Evolutionary conservation across 2,797 vertebrate genomes (phyloP).

Genomic region (Mallotus villosus): DNA sequence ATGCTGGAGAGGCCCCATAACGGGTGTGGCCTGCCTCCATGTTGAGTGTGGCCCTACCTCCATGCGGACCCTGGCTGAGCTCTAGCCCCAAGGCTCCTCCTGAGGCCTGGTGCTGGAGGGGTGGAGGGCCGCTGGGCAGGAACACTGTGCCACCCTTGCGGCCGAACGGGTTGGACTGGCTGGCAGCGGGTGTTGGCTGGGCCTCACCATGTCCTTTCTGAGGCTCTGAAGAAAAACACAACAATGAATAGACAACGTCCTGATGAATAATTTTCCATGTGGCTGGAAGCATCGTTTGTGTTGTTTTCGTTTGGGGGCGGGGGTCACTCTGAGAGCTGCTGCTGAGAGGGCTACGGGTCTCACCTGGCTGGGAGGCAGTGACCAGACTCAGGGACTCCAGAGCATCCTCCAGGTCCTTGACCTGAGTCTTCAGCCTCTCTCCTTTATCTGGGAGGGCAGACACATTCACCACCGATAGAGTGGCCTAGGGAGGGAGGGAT

Average conservation of each 20-base stretch:
- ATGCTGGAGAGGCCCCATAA: background rate
- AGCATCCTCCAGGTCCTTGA: slow-evolving; percentile 68
- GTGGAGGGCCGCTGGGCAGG: slow-evolving; percentile 39
- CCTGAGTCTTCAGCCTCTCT: slow-evolving; percentile 82
- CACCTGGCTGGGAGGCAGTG: slow-evolving; percentile 58
- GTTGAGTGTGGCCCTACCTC: slow-evolving; percentile 55
- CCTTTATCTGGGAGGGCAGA: slow-evolving; percentile 90
- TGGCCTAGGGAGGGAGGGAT: slow-evolving; percentile 68
- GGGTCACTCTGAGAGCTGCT: too few relatives aligned
- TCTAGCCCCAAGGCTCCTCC: slow-evolving; percentile 57
- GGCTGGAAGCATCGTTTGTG: background rate
- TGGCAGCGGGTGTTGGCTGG: background rate
- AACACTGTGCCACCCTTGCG: slow-evolving; percentile 60
- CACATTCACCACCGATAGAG: slow-evolving; percentile 82
- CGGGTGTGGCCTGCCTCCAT: background rate
- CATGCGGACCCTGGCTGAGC: slow-evolving; percentile 63
- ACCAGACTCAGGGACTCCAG: slow-evolving; percentile 78
- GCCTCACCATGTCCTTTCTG: slow-evolving; percentile 17
- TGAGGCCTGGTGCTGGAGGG: slow-evolving; percentile 49
- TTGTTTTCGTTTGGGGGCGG: background rate
- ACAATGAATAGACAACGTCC: slow-evolving; percentile 5
- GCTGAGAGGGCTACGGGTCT: background rate
- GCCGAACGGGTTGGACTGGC: slow-evolving; percentile 50
- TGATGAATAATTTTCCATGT: background rate
- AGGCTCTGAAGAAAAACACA: slow-evolving; percentile 47